Conservation (phyloP, 1,140 invertebrate genomes). For the Chironomus striatipennis region DNA sequence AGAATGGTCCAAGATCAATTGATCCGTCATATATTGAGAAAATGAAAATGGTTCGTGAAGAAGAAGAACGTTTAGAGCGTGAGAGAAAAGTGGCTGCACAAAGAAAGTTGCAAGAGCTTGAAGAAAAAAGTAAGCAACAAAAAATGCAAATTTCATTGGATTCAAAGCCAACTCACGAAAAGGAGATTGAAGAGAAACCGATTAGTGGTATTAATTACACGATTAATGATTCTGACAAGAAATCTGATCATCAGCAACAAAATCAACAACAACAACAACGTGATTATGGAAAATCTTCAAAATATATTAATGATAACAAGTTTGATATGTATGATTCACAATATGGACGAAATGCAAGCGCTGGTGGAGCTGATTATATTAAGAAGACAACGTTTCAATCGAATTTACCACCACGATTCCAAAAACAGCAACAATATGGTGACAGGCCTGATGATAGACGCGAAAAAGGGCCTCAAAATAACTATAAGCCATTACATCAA, state of each 20-base stretch:
- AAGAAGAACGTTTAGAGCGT: constrained; percentile 32
- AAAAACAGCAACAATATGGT: constrained; percentile 57
- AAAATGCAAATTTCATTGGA: constrained; percentile 43
- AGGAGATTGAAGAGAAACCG: constrained; percentile 26
- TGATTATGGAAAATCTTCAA: neutral
- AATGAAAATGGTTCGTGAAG: constrained; percentile 33
- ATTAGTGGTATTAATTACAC: neutral
- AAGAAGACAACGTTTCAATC: constrained; percentile 49
- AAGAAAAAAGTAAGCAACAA: constrained; percentile 51
- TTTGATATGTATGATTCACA: neutral
- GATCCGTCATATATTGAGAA: constrained; percentile 40
- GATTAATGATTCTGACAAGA: constrained; percentile 14
- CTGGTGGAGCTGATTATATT: neutral
- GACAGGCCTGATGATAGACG: constrained; percentile 40
- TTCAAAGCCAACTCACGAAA: constrained; percentile 45
- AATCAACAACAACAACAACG: neutral
- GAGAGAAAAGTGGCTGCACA: constrained; percentile 48
- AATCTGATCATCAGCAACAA: neutral
- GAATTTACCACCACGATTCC: constrained; percentile 77
- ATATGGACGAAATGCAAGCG: constrained; percentile 6
- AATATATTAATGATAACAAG: constrained; percentile 13
- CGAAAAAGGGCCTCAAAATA: constrained; percentile 29
- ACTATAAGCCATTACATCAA: constrained; percentile 28
- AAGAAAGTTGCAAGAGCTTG: constrained; percentile 55
- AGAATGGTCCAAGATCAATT: constrained; percentile 1